Evolutionary conservation across 2,797 vertebrate species (phyloP).

Genomic region (Lophius americanus): DNA sequence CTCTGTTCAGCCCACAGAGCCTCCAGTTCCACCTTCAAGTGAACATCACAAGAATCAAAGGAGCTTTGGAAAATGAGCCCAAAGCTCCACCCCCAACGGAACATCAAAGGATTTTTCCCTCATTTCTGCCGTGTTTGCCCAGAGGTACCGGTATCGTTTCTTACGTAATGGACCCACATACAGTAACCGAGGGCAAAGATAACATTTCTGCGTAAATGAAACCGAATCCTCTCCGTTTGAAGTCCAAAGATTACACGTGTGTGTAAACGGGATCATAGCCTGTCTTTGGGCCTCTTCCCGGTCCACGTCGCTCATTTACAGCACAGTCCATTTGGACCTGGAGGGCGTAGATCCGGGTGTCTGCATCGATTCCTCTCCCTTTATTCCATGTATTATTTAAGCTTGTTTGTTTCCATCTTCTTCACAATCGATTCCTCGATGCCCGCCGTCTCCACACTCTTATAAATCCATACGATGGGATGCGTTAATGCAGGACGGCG

Average conservation of each 20-base stretch:
- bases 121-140: slow-evolving; percentile 13
- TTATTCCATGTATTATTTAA: slow-evolving; percentile 2
- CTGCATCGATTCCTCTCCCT: neutral
- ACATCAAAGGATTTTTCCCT: slow-evolving; percentile 18
- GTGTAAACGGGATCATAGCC: neutral
- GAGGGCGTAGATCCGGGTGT: neutral
- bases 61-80: no score
- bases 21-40: no score
- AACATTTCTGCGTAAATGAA: neutral
- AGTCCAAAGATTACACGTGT: neutral
- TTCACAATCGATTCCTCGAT: slow-evolving; percentile 35
- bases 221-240: slow-evolving; percentile 5
- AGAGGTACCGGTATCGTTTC: slow-evolving; percentile 1
- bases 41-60: no score
- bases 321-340: neutral
- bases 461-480: slow-evolving; percentile 27
- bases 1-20: no score
- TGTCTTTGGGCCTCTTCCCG: neutral
- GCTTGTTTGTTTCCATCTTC: slow-evolving; percentile 10
- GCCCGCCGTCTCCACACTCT: neutral
- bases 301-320: neutral
- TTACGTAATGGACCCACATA: slow-evolving; percentile 28
- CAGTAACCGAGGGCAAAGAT: neutral
- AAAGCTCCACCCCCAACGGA: no score
- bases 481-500: neutral